Conservation (phyloP, 2,797 vertebrate species). For the Mormyrops attenuatus region DNA sequence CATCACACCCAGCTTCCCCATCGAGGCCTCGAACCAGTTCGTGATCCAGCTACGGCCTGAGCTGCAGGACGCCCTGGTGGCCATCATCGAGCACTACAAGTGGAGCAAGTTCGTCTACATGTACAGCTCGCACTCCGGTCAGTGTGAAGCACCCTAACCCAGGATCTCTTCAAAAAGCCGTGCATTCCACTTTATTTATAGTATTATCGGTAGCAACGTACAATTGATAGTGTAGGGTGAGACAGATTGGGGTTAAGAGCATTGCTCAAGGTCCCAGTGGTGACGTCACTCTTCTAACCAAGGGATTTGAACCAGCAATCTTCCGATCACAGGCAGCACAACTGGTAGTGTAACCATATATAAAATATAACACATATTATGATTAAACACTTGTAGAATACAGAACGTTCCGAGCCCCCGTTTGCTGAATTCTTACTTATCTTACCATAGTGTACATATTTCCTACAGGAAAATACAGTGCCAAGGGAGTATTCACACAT, state of each 20-base stretch:
- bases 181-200: neutral
- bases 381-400: slow-evolving; percentile 1
- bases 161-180: neutral
- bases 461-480: neutral
- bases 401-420: neutral
- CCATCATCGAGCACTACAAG: slow-evolving; percentile 80
- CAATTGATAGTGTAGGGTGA: neutral
- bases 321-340: neutral
- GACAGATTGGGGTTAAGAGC: neutral
- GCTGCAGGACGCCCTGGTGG: slow-evolving; percentile 88
- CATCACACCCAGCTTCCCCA: slow-evolving; percentile 87
- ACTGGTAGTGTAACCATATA: neutral
- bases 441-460: neutral
- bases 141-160: slow-evolving; percentile 30
- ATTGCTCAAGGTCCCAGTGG: neutral
- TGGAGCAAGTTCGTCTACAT: slow-evolving; percentile 95
- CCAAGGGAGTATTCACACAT: neutral
- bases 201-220: neutral
- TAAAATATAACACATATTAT: neutral
- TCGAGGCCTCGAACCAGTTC: slow-evolving; percentile 92
- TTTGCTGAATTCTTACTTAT: neutral
- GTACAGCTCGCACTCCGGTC: slow-evolving; percentile 89
- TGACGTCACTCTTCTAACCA: neutral
- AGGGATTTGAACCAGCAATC: neutral
- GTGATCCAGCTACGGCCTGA: slow-evolving; percentile 90